Base-by-base conservation (phyloP, 2,888 invertebrate genomes). In the Formica aserva region DNA sequence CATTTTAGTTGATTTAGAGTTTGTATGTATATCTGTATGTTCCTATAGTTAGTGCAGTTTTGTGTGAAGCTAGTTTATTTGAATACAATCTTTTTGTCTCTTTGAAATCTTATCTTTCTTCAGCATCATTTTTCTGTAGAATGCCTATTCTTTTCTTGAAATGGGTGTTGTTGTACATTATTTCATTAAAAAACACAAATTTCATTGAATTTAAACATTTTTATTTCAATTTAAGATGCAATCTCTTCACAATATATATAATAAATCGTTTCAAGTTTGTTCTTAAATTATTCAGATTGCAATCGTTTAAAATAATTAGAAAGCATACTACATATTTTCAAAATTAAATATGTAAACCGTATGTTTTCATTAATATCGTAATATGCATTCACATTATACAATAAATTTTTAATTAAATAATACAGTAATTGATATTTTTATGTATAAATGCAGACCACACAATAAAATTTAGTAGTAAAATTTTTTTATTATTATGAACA, bases 191-290 rank as follows among this genome's bases (percentile, higher is more conserved):
- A 18, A 60, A 1, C 29, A 22, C 41, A 26, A 69, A 57, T 41
- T 5, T 41, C 26, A 48, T 65, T 38, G 18, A 74, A 1, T 22
- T 65, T 55, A 63, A 57, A 83, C 74, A 71, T n/a, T 35, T 6
- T n/a, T 57, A 60, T 26, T 71, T 72, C 1, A 26, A 8, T 15
- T 62, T 35, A 15, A 65, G 32, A 18, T 48, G n/a, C 8, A 72
- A 63, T 9, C 26, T 83, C 55, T 1, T 29, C 9, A 11, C 22
- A 55, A 52, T 32, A 22, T 38, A 26, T 32, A 62, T 60, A n/a
- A 11, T 80, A 29, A 65, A 62, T 60, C 84, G 84, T 86, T 84
- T 84, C 84, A 86, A 86, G 86, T 86, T 86, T 86, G 84, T 86
- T 82, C 9, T 63, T 38, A 48, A 29, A 29, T 75, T 22, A 80